Evolutionary conservation across 1,140 invertebrate species (phyloP).

Genomic region (Protaetia brevitarsis): DNA sequence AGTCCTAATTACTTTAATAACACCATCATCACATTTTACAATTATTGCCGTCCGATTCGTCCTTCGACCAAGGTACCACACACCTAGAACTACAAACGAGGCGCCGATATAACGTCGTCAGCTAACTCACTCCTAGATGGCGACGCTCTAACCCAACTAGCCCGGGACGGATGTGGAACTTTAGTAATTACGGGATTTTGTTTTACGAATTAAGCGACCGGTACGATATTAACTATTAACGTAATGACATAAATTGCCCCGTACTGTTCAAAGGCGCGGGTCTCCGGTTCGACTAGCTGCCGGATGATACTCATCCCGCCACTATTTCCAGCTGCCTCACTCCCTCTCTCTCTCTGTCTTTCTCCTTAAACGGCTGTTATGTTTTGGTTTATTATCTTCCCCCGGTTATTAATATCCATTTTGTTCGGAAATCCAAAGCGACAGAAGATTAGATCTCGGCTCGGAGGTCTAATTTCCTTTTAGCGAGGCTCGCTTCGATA

Average conservation of each 20-base stretch:
- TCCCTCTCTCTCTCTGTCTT: not conserved
- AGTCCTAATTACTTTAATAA: not conserved
- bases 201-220: conserved; percentile 3
- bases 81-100: not conserved
- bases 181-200: conserved; percentile 12
- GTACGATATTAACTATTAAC: conserved; percentile 13
- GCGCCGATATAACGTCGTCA: not conserved
- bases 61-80: not conserved
- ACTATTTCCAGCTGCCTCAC: no score
- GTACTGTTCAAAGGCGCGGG: not conserved
- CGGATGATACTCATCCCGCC: no score
- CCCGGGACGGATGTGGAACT: not conserved
- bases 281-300: no score
- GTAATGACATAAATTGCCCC: not conserved
- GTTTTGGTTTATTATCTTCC: conserved; percentile 1
- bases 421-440: not conserved
- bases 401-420: conserved; percentile 5
- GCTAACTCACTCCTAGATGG: not conserved
- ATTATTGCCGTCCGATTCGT: not conserved
- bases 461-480: no score
- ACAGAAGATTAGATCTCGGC: not conserved
- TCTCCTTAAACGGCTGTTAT: conserved; percentile 1
- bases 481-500: no score
- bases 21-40: not conserved
- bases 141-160: no score